phyloP scores from a whole-genome alignment of 2,888 invertebrate genomes.

The Tachystola acroxantha region DNA sequence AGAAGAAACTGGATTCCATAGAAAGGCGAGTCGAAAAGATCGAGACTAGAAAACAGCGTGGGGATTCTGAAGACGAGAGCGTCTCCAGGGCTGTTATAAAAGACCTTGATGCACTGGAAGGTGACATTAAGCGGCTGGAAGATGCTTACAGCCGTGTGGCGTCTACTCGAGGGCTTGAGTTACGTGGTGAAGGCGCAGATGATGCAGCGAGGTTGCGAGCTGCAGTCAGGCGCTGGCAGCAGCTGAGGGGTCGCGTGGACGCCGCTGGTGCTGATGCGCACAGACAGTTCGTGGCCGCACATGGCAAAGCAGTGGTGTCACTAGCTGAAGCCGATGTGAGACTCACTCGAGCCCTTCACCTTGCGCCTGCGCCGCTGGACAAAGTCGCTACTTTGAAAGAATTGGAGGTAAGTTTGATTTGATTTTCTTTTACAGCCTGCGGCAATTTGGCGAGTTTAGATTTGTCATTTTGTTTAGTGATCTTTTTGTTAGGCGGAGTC shows the following conservation, averaged over 20 bases:
- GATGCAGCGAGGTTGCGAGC: slow-evolving; percentile 81
- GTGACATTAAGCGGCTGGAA: slow-evolving; percentile 81
- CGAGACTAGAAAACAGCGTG: slow-evolving; percentile 59
- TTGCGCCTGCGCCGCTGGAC: slow-evolving; percentile 68
- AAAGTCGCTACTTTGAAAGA: slow-evolving; percentile 58
- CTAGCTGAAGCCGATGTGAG: slow-evolving; percentile 85
- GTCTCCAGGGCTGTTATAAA: slow-evolving; percentile 78
- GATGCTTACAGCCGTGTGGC: slow-evolving; percentile 84
- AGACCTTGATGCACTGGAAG: slow-evolving; percentile 79
- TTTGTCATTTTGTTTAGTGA: too few species aligned
- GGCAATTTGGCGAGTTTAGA: too few species aligned
- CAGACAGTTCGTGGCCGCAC: slow-evolving; percentile 83
- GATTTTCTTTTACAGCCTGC: background rate
- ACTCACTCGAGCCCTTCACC: slow-evolving; percentile 83
- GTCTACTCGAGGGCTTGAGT: slow-evolving; percentile 81
- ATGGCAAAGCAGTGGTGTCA: slow-evolving; percentile 83
- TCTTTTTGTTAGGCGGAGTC: too few species aligned
- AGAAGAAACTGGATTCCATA: slow-evolving; percentile 77
- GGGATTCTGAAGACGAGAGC: slow-evolving; percentile 69
- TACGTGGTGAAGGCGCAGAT: slow-evolving; percentile 81
- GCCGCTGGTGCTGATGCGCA: slow-evolving; percentile 80
- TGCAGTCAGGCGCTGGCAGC: slow-evolving; percentile 82
- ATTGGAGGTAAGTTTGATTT: slow-evolving; percentile 60
- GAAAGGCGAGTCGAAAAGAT: slow-evolving; percentile 79
- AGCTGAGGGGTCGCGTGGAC: slow-evolving; percentile 77